Conservation (phyloP, 2,113 vertebrate genomes). For the Toxotes jaculatrix region DNA sequence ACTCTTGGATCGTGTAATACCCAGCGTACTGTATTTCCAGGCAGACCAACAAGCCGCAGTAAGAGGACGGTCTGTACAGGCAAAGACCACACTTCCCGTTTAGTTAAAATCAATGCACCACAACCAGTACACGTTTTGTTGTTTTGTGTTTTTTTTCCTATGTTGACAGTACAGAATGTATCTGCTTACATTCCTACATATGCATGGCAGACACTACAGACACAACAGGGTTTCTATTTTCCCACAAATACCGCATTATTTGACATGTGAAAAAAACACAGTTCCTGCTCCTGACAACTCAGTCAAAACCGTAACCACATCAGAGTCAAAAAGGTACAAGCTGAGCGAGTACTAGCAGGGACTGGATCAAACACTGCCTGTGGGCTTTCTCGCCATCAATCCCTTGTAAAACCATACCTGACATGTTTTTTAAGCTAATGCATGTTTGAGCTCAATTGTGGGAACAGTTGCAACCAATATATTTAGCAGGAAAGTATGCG, state of each 20-base stretch:
- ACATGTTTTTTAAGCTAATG: slow-evolving; percentile 32
- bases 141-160: neutral
- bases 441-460: slow-evolving; percentile 26
- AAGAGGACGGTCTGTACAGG: slow-evolving; percentile 1
- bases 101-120: slow-evolving; percentile 23
- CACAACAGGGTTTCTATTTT: neutral
- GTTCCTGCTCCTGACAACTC: slow-evolving; percentile 35
- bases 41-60: slow-evolving; percentile 22
- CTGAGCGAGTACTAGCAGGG: slow-evolving; percentile 7
- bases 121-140: slow-evolving; percentile 9
- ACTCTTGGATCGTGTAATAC: slow-evolving; percentile 1
- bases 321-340: slow-evolving; percentile 30
- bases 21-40: slow-evolving; percentile 5
- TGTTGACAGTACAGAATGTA: neutral
- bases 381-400: slow-evolving; percentile 46
- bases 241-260: slow-evolving; percentile 36
- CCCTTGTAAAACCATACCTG: slow-evolving; percentile 45
- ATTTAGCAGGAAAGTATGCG: slow-evolving; percentile 44
- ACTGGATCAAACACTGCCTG: slow-evolving; percentile 45
- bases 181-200: slow-evolving; percentile 29
- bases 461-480: slow-evolving; percentile 61
- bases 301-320: slow-evolving; percentile 50
- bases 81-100: slow-evolving; percentile 28
- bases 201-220: slow-evolving; percentile 11
- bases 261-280: slow-evolving; percentile 13